Percentiles rank a stretch among this genome's conserved stretches.
phyloP scores from a whole-genome alignment of 2,888 invertebrate genomes.

The Rhopalosiphum nymphaeae region DNA sequence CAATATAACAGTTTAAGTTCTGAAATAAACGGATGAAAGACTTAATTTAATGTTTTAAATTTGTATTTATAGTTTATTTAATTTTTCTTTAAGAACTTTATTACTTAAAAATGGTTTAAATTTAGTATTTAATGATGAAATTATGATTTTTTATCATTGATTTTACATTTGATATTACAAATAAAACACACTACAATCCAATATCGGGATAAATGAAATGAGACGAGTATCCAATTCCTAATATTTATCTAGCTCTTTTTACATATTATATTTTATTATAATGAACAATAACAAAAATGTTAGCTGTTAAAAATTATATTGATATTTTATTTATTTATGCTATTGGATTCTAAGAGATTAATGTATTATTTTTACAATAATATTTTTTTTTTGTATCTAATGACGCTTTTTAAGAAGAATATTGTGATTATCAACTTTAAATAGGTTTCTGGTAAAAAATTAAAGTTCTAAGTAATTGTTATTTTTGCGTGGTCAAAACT shows the following conservation, averaged over 20 bases:
- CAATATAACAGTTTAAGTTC: not conserved
- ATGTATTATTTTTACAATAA: too few relatives aligned
- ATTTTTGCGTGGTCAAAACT: not conserved
- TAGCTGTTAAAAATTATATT: not conserved
- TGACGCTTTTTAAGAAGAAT: not conserved
- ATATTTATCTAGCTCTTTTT: not conserved
- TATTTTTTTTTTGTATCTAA: not conserved
- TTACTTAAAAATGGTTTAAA: not conserved
- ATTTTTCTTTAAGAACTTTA: not conserved
- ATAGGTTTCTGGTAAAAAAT: not conserved
- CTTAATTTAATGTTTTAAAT: not conserved
- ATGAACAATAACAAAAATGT: not conserved
- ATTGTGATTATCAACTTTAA: not conserved
- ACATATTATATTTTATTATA: not conserved
- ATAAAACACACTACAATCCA: not conserved
- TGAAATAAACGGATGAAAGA: not conserved
- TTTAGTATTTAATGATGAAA: not conserved
- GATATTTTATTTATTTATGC: not conserved
- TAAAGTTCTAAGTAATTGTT: not conserved
- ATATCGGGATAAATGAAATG: not conserved
- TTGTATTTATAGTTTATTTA: not conserved
- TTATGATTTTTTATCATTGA: not conserved
- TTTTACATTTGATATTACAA: not conserved
- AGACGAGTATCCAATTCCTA: not conserved
- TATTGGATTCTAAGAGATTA: not conserved